A percentile compares a stretch with the other conserved stretches of the same genome.
Conservation (phyloP, 1,140 invertebrate species). For the Mya arenaria region DNA sequence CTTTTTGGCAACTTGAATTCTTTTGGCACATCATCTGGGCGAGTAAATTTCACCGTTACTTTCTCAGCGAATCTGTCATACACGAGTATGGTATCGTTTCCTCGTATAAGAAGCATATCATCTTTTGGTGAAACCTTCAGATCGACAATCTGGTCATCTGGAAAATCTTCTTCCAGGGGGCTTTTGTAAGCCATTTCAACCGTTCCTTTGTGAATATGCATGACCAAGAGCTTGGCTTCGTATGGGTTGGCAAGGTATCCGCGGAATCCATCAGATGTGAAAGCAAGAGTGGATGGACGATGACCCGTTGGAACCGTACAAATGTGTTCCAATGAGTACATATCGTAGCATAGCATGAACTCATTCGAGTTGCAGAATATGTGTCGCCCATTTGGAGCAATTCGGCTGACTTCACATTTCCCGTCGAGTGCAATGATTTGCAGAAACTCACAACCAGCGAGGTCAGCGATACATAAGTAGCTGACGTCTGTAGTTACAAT, state of each 20-base stretch:
- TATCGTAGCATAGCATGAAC: conserved; percentile 72
- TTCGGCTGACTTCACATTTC: conserved; percentile 69
- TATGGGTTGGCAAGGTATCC: conserved; percentile 67
- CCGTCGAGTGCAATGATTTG: conserved; percentile 75
- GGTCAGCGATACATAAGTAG: conserved; percentile 75
- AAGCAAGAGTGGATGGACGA: conserved; percentile 64
- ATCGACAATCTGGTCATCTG: conserved; percentile 66
- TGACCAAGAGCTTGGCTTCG: conserved; percentile 70
- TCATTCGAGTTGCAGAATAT: conserved; percentile 77
- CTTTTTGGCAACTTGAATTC: conserved; percentile 77
- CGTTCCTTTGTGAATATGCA: conserved; percentile 69
- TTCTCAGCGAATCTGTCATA: conserved; percentile 71
- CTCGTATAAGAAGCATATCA: conserved; percentile 69
- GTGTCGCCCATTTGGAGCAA: conserved; percentile 71
- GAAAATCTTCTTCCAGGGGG: conserved; percentile 66
- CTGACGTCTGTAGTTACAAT: conserved; percentile 74
- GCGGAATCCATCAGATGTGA: conserved; percentile 69
- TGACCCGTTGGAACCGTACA: conserved; percentile 65
- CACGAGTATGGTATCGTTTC: conserved; percentile 68
- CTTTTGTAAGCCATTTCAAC: conserved; percentile 75
- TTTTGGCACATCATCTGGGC: conserved; percentile 72
- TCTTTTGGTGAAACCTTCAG: conserved; percentile 67
- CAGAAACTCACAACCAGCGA: conserved; percentile 68
- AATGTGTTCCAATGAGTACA: conserved; percentile 71
- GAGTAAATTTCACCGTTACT: conserved; percentile 64